phyloP scores from a whole-genome alignment of 2,888 invertebrate genomes.

The Troilus luridus region DNA sequence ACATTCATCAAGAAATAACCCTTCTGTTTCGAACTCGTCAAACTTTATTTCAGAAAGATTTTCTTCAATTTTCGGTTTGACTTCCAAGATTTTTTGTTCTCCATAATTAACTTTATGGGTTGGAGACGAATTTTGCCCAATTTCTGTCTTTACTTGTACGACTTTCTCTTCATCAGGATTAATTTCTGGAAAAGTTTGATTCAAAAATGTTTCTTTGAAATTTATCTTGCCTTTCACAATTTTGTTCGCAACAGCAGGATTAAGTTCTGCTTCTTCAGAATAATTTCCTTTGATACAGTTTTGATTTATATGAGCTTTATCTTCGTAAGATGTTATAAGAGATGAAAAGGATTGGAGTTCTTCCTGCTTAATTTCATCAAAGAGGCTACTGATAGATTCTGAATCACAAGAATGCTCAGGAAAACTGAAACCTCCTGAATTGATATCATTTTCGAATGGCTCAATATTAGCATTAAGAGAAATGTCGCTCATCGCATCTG shows the following conservation, averaged over 20 bases:
- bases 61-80: background rate
- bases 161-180: no score
- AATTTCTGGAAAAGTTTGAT: background rate
- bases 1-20: constrained; percentile 48
- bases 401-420: background rate
- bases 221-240: background rate
- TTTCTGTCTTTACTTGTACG: background rate
- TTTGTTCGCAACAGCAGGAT: background rate
- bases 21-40: background rate
- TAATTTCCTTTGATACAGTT: background rate
- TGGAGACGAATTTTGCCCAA: background rate
- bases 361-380: constrained; percentile 8
- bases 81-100: background rate
- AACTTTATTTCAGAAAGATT: background rate
- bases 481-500: background rate
- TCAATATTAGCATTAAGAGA: background rate
- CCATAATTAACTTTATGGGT: background rate
- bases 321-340: background rate
- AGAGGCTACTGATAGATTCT: background rate
- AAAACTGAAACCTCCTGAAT: background rate
- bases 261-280: background rate
- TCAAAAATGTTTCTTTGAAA: background rate
- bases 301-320: background rate
- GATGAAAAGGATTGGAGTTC: background rate
- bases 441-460: background rate